Conservation (phyloP, 2,113 vertebrate species). For the Tragelaphus buxtoni region DNA sequence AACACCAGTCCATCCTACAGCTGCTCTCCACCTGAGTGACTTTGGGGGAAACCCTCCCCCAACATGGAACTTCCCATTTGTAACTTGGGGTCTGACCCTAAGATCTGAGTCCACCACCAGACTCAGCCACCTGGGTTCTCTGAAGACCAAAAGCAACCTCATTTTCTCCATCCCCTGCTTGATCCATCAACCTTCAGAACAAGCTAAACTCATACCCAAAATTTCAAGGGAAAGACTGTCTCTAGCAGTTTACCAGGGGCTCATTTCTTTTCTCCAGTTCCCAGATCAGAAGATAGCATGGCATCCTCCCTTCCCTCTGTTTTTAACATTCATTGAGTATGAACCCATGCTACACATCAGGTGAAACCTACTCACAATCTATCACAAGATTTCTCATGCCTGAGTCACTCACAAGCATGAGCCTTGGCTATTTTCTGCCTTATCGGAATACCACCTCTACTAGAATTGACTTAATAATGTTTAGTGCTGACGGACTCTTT, state of each 20-base stretch:
- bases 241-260: neutral
- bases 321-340: neutral
- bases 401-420: neutral
- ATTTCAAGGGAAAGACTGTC: neutral
- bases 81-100: neutral
- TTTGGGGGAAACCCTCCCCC: neutral
- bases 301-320: neutral
- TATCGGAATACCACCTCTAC: neutral
- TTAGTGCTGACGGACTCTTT: neutral
- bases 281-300: neutral
- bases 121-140: neutral
- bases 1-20: neutral
- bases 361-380: neutral
- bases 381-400: neutral
- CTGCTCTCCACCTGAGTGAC: neutral
- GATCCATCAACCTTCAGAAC: neutral
- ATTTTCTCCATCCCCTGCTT: neutral
- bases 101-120: neutral
- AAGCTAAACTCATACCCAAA: neutral
- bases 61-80: neutral
- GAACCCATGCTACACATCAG: fast-evolving
- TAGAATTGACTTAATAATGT: neutral
- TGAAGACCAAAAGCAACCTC: neutral
- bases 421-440: neutral
- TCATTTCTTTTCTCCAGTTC: neutral